Conservation (phyloP, 2,113 vertebrate genomes). For the Pseudopipra pipra region DNA sequence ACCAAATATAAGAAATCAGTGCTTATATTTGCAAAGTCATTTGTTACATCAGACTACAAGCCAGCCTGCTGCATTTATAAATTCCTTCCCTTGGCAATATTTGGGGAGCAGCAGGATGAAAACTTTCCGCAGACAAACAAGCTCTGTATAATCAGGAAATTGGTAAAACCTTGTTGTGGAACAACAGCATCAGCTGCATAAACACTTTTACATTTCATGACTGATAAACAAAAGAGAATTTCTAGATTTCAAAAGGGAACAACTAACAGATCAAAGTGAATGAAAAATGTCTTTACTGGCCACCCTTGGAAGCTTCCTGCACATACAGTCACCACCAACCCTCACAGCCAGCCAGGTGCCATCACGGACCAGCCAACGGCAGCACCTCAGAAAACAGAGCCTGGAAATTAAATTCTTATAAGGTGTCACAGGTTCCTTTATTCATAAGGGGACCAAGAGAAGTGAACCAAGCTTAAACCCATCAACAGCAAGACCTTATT, state of each 20-base stretch:
- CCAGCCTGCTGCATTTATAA: not conserved
- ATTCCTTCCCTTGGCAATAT: not conserved
- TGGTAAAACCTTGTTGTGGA: not conserved
- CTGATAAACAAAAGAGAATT: not conserved
- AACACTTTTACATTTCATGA: not conserved
- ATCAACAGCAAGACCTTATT: not conserved
- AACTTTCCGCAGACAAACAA: not conserved
- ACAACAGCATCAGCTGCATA: not conserved
- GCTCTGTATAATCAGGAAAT: not conserved
- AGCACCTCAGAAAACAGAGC: not conserved
- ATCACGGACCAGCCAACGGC: not conserved
- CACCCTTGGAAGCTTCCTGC: not conserved
- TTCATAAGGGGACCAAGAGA: not conserved
- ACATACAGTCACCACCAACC: not conserved
- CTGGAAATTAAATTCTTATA: not conserved
- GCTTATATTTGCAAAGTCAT: not conserved
- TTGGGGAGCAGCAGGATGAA: not conserved
- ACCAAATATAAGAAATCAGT: not conserved
- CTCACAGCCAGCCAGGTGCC: not conserved
- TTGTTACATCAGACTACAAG: not conserved
- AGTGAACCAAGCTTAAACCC: not conserved
- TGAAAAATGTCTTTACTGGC: not conserved
- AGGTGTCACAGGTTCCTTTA: not conserved
- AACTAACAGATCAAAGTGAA: not conserved
- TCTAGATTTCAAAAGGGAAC: not conserved